A percentile compares a stretch with the other conserved stretches of the same genome.
These are phyloP conservation scores for Subacronicta megacephala DNA, from an alignment of 2,888 invertebrate species.

Conservation along the genomic window DNA sequence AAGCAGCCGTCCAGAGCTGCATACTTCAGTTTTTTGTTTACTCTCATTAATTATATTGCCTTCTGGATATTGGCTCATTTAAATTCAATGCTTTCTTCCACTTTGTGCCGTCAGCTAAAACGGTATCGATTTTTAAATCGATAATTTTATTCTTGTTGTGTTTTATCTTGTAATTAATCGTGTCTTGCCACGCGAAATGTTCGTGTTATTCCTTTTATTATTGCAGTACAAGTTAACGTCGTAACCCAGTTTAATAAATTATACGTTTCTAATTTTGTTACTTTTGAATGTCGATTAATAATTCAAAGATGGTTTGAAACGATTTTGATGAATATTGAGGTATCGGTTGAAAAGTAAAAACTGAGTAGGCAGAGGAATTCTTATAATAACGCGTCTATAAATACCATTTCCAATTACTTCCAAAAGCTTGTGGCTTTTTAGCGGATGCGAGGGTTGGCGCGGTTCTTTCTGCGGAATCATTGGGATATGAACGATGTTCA, in stretches of 20 bases:
- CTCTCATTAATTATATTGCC: conserved; percentile 56
- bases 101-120: conserved; percentile 30
- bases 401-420: conserved; percentile 44
- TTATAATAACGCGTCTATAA: conserved; percentile 38
- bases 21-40: conserved; percentile 58
- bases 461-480: conserved; percentile 52
- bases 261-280: conserved; percentile 25
- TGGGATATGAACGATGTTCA: conserved; percentile 55
- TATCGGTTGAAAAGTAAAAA: conserved; percentile 12
- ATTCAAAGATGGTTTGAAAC: neutral
- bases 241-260: conserved; percentile 26
- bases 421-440: conserved; percentile 40
- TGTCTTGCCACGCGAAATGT: conserved; percentile 50
- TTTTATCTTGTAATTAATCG: conserved; percentile 51
- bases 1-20: conserved; percentile 55
- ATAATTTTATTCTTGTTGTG: conserved; percentile 39
- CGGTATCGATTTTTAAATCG: conserved; percentile 45
- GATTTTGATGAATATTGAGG: conserved; percentile 4
- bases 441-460: conserved; percentile 28
- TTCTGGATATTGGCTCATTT: conserved; percentile 42
- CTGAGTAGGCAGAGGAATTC: conserved; percentile 10
- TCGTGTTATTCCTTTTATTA: conserved; percentile 51
- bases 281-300: conserved; percentile 8
- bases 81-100: conserved; percentile 49
- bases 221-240: conserved; percentile 33